These are phyloP conservation scores for Drosophila jambulina DNA, from an alignment of 1,140 invertebrate species.

Conservation along the genomic window DNA sequence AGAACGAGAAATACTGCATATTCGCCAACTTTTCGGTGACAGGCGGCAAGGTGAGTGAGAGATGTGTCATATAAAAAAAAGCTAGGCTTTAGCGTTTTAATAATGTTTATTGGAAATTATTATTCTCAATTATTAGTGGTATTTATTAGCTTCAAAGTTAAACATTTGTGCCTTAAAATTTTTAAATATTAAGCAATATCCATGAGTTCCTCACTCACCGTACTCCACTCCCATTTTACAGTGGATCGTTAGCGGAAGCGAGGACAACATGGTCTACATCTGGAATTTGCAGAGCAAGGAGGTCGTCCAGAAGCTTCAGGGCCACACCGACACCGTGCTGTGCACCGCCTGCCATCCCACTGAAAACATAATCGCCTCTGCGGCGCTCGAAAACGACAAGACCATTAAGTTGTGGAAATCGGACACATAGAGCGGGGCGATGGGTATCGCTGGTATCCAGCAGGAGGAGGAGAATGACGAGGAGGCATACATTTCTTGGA, in stretches of 20 bases:
- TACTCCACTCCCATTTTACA: slow-evolving; percentile 1
- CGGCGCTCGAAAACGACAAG: slow-evolving; percentile 99
- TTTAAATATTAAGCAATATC: neutral
- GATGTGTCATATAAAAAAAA: neutral
- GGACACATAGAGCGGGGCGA: slow-evolving; percentile 91
- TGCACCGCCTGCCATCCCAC: slow-evolving; percentile 99
- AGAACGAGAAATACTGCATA: slow-evolving; percentile 99
- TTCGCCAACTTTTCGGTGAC: slow-evolving; percentile 99
- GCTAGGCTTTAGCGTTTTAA: neutral
- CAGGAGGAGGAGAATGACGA: slow-evolving; percentile 12
- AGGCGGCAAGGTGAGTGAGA: slow-evolving; percentile 94
- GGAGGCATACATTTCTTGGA: slow-evolving; percentile 41
- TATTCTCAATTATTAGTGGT: neutral
- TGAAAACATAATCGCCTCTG: slow-evolving; percentile 99
- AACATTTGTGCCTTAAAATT: neutral
- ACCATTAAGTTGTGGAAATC: slow-evolving; percentile 99
- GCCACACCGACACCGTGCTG: slow-evolving; percentile 98
- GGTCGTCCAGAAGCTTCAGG: slow-evolving; percentile 98
- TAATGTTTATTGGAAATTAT: neutral
- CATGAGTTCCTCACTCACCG: neutral
- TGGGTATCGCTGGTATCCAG: slow-evolving; percentile 58
- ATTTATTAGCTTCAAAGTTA: neutral
- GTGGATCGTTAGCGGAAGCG: slow-evolving; percentile 99
- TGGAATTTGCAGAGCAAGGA: slow-evolving; percentile 99
- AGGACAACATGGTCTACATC: slow-evolving; percentile 99